Conservation (phyloP, 2,888 invertebrate genomes). For the Drosophila multiciliata region DNA sequence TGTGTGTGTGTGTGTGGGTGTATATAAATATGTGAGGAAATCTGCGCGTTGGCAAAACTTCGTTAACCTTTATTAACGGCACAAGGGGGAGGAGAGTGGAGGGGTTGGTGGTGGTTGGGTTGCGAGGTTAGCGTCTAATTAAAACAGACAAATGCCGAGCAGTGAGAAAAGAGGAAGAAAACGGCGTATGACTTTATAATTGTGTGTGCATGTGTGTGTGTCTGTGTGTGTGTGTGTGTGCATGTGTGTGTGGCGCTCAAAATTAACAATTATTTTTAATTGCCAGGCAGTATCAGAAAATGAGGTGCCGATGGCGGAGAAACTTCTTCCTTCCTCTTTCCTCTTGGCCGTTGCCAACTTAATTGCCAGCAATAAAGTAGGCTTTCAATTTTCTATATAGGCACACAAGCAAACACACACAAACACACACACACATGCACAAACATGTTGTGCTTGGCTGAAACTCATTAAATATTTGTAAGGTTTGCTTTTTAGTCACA, state of each 20-base stretch:
- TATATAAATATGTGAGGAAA: conserved; percentile 68
- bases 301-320: conserved; percentile 51
- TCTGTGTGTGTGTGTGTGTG: conserved; percentile 7
- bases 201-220: conserved; percentile 20
- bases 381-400: conserved; percentile 45
- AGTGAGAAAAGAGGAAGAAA: conserved; percentile 16
- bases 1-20: conserved; percentile 21
- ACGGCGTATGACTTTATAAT: conserved; percentile 60
- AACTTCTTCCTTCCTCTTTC: neutral
- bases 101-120: neutral
- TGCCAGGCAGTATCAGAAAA: conserved; percentile 55
- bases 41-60: conserved; percentile 72
- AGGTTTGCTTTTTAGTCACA: conserved; percentile 10
- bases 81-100: neutral
- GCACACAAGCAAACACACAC: conserved; percentile 19
- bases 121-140: conserved; percentile 60
- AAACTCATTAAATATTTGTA: conserved; percentile 44
- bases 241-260: conserved; percentile 45
- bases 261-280: conserved; percentile 76
- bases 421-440: conserved; percentile 9
- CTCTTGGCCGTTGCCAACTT: conserved; percentile 24
- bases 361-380: conserved; percentile 52
- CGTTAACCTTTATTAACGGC: conserved; percentile 78
- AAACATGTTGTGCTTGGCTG: conserved; percentile 14
- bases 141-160: conserved; percentile 63